Conservation (phyloP, 2,888 invertebrate species). For the Pyrrhia umbra region DNA sequence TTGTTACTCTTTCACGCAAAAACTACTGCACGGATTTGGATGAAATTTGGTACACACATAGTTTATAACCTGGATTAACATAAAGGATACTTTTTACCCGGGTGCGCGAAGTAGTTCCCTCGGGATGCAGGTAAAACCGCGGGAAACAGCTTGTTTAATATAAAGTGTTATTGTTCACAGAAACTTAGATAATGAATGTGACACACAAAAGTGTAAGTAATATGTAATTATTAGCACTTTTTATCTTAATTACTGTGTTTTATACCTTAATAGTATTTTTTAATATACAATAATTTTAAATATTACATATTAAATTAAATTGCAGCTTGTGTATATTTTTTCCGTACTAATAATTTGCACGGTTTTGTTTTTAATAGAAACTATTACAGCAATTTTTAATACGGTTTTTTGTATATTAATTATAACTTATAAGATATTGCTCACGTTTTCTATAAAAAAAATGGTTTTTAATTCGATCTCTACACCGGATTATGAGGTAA, state of each 20-base stretch:
- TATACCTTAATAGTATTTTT: conserved; percentile 3
- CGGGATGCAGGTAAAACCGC: too few species aligned
- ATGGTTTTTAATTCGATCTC: conserved; percentile 12
- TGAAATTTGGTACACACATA: too few species aligned
- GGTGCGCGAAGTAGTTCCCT: too few species aligned
- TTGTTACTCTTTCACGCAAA: too few species aligned
- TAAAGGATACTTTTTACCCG: too few species aligned
- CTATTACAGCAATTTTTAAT: neutral
- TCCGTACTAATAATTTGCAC: neutral
- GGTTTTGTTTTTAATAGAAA: conserved; percentile 12
- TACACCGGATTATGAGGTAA: neutral
- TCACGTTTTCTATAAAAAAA: conserved; percentile 18
- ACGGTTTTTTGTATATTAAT: neutral
- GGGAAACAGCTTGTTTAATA: too few species aligned
- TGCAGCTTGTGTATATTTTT: neutral
- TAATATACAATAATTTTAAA: conserved; percentile 12
- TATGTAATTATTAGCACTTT: conserved; percentile 8
- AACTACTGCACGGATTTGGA: too few species aligned
- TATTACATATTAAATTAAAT: conserved; percentile 8
- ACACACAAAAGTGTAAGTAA: conserved; percentile 3
- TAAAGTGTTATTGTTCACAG: neutral
- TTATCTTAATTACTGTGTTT: conserved; percentile 33
- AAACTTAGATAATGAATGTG: conserved; percentile 8
- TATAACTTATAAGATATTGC: neutral
- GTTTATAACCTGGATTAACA: too few species aligned